These are phyloP conservation scores for Xestoiulus laeticollis DNA, from an alignment of 2,888 invertebrate genomes.

Conservation along the genomic window DNA sequence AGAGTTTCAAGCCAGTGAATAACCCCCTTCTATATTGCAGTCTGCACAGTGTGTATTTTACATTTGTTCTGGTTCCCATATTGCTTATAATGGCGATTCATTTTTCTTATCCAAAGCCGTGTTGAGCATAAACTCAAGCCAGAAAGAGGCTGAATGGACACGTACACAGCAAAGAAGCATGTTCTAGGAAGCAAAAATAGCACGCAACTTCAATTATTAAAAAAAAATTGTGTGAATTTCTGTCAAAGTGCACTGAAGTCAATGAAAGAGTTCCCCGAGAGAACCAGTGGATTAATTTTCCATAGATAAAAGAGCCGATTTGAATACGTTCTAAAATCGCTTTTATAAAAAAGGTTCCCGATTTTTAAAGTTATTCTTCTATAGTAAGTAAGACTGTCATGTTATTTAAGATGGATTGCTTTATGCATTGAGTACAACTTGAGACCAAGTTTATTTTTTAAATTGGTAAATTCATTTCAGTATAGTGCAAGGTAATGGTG, in stretches of 20 bases:
- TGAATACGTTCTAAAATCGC: neutral
- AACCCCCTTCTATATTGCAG: neutral
- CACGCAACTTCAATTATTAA: neutral
- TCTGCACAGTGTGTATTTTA: neutral
- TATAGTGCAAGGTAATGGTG: too few species aligned
- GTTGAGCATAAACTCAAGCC: slow-evolving; percentile 3
- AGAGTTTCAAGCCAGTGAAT: neutral
- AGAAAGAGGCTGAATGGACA: neutral
- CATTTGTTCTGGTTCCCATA: slow-evolving; percentile 5
- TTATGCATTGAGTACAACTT: neutral
- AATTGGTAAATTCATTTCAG: neutral
- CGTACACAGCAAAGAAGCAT: neutral
- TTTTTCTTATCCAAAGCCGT: neutral
- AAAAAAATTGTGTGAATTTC: neutral
- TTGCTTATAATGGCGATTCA: neutral
- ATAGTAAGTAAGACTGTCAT: neutral
- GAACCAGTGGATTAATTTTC: neutral
- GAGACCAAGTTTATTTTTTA: neutral
- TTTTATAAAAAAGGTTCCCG: neutral
- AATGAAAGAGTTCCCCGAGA: slow-evolving; percentile 18
- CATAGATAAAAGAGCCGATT: neutral
- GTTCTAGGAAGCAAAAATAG: neutral
- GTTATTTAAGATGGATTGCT: neutral
- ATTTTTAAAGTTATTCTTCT: neutral
- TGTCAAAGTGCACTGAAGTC: neutral